These are phyloP conservation scores for Clytia hemisphaerica DNA, from an alignment of 30 jellyfish, hydroid and myxozoan species.

Conservation along the genomic window DNA sequence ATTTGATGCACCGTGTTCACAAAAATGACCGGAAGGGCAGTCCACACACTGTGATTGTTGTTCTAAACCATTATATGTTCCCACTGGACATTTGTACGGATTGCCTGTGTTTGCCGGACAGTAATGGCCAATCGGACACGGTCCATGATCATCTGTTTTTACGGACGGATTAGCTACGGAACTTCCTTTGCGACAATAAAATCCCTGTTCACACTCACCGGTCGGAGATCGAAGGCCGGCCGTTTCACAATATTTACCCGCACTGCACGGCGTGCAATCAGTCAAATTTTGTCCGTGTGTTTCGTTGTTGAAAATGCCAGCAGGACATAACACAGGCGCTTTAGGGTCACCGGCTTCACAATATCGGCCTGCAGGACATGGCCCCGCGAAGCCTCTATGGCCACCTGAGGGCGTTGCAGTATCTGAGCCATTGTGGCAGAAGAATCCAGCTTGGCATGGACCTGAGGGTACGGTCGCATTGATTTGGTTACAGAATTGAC, in stretches of 20 bases:
- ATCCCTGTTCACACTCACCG: constrained; percentile 74
- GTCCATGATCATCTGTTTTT: constrained; percentile 61
- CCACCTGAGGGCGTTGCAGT: constrained; percentile 86
- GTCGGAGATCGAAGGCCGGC: constrained; percentile 83
- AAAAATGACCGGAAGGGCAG: constrained; percentile 75
- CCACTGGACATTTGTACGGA: constrained; percentile 61
- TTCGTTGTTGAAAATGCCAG: constrained; percentile 75
- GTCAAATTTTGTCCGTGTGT: constrained; percentile 59
- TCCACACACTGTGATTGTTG: constrained; percentile 57
- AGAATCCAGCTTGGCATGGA: constrained; percentile 77
- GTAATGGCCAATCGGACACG: constrained; percentile 72
- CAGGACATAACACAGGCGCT: constrained; percentile 80
- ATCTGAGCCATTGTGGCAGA: constrained; percentile 83
- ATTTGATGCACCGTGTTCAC: constrained; percentile 57
- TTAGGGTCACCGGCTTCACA: constrained; percentile 83
- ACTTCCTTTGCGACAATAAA: constrained; percentile 74
- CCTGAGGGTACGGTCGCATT: constrained; percentile 75
- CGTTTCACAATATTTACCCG: constrained; percentile 74
- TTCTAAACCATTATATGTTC: constrained; percentile 56
- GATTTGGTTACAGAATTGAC: constrained; percentile 51
- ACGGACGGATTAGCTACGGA: constrained; percentile 53
- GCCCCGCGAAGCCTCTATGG: constrained; percentile 79
- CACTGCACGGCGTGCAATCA: constrained; percentile 61
- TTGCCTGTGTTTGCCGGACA: constrained; percentile 65
- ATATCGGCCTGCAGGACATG: constrained; percentile 79